A percentile compares a stretch with the other conserved stretches of the same genome.
phyloP scores from a whole-genome alignment of 2,888 invertebrate genomes.

The Branchipolynoe longqiensis region DNA sequence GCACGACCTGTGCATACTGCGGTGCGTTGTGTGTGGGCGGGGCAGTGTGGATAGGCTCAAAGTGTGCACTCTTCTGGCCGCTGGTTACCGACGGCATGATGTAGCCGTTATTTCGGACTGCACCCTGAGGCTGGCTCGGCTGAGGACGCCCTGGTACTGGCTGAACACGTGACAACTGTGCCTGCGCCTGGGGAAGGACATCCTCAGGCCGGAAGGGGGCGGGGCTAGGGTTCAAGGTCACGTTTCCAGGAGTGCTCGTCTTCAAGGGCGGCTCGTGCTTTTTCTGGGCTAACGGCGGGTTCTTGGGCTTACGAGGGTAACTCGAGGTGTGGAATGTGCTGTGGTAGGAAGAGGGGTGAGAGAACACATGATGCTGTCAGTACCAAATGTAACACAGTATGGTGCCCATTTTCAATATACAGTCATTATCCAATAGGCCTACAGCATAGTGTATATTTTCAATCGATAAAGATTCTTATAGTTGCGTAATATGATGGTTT shows the following conservation, averaged over 20 bases:
- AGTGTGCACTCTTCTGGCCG: constrained; percentile 49
- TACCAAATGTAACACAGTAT: too few relatives aligned
- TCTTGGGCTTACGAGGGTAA: constrained; percentile 21
- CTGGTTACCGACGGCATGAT: background rate
- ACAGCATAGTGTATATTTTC: too few relatives aligned
- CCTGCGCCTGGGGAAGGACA: constrained; percentile 14
- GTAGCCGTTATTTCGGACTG: background rate
- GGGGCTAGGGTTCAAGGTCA: background rate
- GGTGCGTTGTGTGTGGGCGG: background rate
- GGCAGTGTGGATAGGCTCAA: constrained; percentile 37
- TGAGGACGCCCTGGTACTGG: background rate
- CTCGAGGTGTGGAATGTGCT: background rate
- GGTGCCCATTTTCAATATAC: too few relatives aligned
- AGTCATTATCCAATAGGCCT: too few relatives aligned
- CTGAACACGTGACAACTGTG: background rate
- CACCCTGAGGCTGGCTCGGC: background rate
- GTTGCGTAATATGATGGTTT: too few relatives aligned
- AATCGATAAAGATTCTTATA: too few relatives aligned
- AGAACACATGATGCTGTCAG: too few relatives aligned
- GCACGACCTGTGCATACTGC: constrained; percentile 37
- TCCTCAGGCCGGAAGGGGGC: constrained; percentile 14
- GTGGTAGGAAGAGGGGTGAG: background rate
- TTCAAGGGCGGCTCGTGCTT: background rate
- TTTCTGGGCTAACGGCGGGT: too few relatives aligned
- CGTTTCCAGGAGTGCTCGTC: constrained; percentile 31